Base-by-base conservation (phyloP, 1,140 invertebrate genomes). In the Drosophila azteca region DNA sequence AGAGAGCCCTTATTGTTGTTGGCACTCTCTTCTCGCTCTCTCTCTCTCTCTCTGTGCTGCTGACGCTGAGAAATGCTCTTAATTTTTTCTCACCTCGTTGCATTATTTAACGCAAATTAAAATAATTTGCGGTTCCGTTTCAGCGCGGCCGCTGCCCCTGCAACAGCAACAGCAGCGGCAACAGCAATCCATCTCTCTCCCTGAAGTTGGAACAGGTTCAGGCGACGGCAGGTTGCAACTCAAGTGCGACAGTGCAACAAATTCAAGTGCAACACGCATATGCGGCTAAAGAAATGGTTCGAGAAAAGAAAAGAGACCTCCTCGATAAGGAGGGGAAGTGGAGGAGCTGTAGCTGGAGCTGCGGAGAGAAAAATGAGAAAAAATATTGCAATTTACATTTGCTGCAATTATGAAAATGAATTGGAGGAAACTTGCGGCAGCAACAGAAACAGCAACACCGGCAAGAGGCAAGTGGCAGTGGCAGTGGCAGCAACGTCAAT, bases 91-190 rank as follows among this genome's bases (percentile, higher is more conserved):
- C 83, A 88, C 83, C 83, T 88, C 83, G 83, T 88, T 88, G 83
- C 84, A 83, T 88, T 88, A 88, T 89, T 88, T 88, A 88, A 88
- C 83, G 83, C 83, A 88, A 88, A 88, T 88, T 88, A 88, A 88
- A 88, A 89, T 88, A 88, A 88, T 88, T 88, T 88, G 83, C 79
- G 84, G 83, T 88, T 88, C 83, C 83, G 83, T 88, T 88, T 83
- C 84, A 88, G 76, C 72, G 73, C 66, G 64, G 60, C 65, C 76
- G 57, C 76, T 79, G 71, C 68, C 64, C 77, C 72, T 69, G 35
- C 57, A 51, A 41, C 64, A 63, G 15, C 20, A 53, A n/a, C 48
- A 51, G 63, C 71, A 66, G 61, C 39, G 48, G 54, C 72, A 68
- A 64, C 41, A 71, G 45, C 49, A 84, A 72, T 58, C 58, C 73